Evolutionary conservation across 2,113 vertebrate species (phyloP).

Genomic region (Cryptoleucopteryx plumbea): DNA sequence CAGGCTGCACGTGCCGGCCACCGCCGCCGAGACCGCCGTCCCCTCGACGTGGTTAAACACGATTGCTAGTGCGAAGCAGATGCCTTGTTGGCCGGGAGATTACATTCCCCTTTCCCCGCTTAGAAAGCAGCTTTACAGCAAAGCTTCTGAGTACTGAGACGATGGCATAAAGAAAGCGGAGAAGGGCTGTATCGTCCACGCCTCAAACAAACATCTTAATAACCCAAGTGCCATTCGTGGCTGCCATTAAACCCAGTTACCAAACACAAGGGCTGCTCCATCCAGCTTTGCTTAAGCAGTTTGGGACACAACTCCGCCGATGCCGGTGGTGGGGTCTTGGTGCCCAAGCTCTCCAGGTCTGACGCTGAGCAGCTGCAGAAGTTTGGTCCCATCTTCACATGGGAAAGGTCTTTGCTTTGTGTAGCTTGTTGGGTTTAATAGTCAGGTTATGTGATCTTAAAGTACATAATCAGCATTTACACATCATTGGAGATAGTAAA

Average conservation of each 20-base stretch:
- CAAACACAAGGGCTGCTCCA: neutral
- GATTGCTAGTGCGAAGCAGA: neutral
- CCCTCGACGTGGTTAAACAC: fast-evolving
- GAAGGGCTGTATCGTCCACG: neutral
- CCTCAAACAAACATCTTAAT: neutral
- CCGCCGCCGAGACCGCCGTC: fast-evolving
- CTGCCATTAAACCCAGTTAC: neutral
- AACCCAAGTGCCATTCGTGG: neutral
- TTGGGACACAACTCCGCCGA: neutral
- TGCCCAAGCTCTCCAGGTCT: neutral
- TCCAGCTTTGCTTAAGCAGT: neutral
- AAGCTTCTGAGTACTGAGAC: fast-evolving
- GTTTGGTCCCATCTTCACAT: neutral
- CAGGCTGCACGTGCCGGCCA: neutral
- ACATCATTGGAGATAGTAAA: neutral
- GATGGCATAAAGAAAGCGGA: fast-evolving
- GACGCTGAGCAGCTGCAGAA: neutral
- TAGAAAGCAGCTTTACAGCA: neutral
- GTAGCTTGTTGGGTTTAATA: neutral
- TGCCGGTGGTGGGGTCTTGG: neutral
- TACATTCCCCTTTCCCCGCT: neutral
- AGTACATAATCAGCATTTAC: neutral
- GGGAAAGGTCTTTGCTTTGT: neutral
- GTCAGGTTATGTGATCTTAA: neutral
- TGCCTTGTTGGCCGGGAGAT: neutral